These are phyloP conservation scores for Myrmecobius fasciatus DNA, from an alignment of 2,113 vertebrate species.

Conservation along the genomic window DNA sequence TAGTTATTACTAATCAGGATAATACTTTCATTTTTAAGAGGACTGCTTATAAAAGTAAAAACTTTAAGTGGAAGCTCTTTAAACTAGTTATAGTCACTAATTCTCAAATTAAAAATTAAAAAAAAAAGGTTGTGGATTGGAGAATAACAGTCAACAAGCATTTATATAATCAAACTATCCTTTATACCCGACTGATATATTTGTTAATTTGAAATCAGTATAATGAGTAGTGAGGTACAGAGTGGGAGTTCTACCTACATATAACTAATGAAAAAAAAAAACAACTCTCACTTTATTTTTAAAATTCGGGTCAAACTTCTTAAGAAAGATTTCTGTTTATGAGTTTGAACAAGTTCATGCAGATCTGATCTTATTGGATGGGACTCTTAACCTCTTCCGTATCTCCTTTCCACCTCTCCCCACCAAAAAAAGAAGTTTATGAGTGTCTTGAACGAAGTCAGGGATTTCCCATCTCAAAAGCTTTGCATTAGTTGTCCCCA, in stretches of 20 bases:
- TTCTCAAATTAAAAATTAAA: constrained; percentile 32
- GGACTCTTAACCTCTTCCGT: too few relatives aligned
- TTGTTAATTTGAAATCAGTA: neutral
- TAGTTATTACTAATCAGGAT: constrained; percentile 55
- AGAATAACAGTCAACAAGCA: neutral
- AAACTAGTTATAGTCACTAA: neutral
- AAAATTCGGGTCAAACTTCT: neutral
- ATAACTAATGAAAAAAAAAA: neutral
- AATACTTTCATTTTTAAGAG: constrained; percentile 48
- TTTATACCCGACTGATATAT: neutral
- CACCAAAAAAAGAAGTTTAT: too few relatives aligned
- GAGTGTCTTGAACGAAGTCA: neutral
- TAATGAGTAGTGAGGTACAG: neutral
- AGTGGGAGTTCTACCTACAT: neutral
- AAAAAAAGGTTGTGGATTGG: constrained; percentile 24
- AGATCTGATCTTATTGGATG: too few relatives aligned
- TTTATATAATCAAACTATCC: too few relatives aligned
- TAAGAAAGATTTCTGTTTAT: neutral
- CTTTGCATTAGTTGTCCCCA: neutral
- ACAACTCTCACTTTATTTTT: neutral
- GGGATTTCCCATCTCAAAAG: neutral
- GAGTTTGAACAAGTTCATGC: too few relatives aligned
- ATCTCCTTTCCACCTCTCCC: too few relatives aligned
- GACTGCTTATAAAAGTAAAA: constrained; percentile 42
- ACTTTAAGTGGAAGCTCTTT: constrained; percentile 36